Base-by-base conservation (phyloP, 2,888 invertebrate species). In the Drosophila infuscata region DNA sequence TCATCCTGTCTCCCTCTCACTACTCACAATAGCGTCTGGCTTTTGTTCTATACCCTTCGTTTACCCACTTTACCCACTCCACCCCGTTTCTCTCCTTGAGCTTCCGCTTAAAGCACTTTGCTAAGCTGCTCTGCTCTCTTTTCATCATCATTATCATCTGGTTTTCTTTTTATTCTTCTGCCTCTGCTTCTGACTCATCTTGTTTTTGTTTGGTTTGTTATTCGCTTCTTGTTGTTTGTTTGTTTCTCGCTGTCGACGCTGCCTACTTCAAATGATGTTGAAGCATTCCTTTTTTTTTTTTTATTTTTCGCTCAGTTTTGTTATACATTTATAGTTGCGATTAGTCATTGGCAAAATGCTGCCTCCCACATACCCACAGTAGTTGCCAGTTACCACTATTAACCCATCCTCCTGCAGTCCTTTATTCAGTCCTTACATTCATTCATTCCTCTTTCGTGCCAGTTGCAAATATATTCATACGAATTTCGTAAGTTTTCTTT, bases 301-400 rank as follows among this genome's bases (percentile, higher is more conserved):
- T 11, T 53, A 33, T 52, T 15, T 35, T 25, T 3, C 17, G 15
- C 53, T 25, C 43, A 53, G 36, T 46, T 69, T 49, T 61, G 36
- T 48, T 53, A 64, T 59, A 36, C 51, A 77, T 77, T 70, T 74
- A 46, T 46, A 46, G 79, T 54, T 65, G 72, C 52, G 81, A 79
- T 87, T 84, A 82, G 82, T 82, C 82, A 87, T 74, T 84, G 79
- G 66, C 67, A 76, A 76, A 70, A 69, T 82, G 71, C 77, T 81
- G 85, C 82, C 82, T 76, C 73, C 82, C 77, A 66, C 70, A 75
- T 82, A 77, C 48, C 66, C 57, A 48, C 52, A 49, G 49, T 12
- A 56, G n/a, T n/a, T 36, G 25, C 11, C 9, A 35, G 35, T 29
- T 33, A 20, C 53, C 15, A 35, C 8, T 20, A 12, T 53, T 29